Conservation (phyloP, 2,888 invertebrate species). For the Melieria omissa region DNA sequence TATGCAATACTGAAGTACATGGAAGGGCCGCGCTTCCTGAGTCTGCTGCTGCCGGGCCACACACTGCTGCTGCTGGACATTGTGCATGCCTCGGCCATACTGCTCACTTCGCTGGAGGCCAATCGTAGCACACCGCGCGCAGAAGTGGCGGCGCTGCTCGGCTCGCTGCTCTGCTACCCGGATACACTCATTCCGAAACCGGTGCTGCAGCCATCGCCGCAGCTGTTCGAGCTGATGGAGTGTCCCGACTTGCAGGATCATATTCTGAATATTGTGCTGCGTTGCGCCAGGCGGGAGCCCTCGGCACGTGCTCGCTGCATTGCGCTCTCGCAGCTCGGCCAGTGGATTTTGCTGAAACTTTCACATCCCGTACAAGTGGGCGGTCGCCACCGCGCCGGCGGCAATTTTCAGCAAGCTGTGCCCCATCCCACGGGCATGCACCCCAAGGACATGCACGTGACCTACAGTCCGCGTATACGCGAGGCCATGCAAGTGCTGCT, state of each 20-base stretch:
- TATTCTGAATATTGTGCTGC: conserved; percentile 85
- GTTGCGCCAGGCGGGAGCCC: conserved; percentile 89
- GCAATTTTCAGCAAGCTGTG: conserved; percentile 56
- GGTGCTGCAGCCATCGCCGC: conserved; percentile 72
- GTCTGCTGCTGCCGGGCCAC: conserved; percentile 88
- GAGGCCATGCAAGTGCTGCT: conserved; percentile 65
- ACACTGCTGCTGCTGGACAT: conserved; percentile 88
- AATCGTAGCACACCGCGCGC: conserved; percentile 82
- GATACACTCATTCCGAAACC: conserved; percentile 71
- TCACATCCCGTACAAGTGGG: conserved; percentile 51
- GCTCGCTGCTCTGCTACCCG: conserved; percentile 86
- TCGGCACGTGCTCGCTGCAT: conserved; percentile 89
- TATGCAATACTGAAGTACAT: conserved; percentile 82
- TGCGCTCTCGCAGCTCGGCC: conserved; percentile 85
- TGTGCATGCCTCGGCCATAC: conserved; percentile 88
- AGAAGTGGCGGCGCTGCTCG: conserved; percentile 90
- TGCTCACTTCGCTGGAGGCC: conserved; percentile 84
- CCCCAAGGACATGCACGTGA: conserved; percentile 29
- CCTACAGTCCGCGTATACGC: conserved; percentile 62
- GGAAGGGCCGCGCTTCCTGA: conserved; percentile 88
- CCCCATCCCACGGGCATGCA: conserved; percentile 53
- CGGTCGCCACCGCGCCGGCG: conserved; percentile 27
- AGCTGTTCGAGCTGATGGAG: conserved; percentile 64
- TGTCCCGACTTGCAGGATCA: conserved; percentile 74
- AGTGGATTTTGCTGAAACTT: conserved; percentile 65